Base-by-base conservation (phyloP, 2,797 vertebrate species). In the Mareca penelope region DNA sequence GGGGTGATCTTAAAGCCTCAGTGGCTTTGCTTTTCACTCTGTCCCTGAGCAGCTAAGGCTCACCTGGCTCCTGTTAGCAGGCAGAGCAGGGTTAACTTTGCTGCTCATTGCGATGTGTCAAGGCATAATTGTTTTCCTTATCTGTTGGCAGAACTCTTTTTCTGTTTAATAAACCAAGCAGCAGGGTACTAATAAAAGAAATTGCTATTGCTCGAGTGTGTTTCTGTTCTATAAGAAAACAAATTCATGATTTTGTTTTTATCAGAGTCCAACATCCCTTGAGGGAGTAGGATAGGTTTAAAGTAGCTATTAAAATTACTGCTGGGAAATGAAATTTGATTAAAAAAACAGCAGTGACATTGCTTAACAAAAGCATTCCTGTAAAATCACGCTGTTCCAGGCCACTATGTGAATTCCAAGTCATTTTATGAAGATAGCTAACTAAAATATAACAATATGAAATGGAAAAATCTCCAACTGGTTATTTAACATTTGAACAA, bases 281-380 rank as follows among this genome's bases (percentile, higher is more conserved):
- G 37, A 88, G 80, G 63, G 39, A 73, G 23, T 52, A 44, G 60
- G 50, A 18, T 75, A 50, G 40, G 31, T 63, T 89, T 94, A 56
- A 92, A 91, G 50, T n/a, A 60, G 65, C 65, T 84, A 55, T 96
- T 91, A 86, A 96, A 94, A 80, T 89, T 88, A 92, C 78, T 80
- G 73, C 50, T 67, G 40, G 35, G 75, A 85, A 93, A 82, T 53
- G 33, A 90, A 88, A 84, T 91, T 84, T 95, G 91, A 89, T 94
- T 82, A 19, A 70, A 91, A 95, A 95, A 76, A 11, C 53, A 67
- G 71, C 63, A 77, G 53, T 40, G 39, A 29, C 24, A 5, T 48
- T 72, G 72, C 59, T 91, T 92, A 77, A 44, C n/a, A 39, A 44
- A 68, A 82, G 15, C 33, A 11, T 83, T 80, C 31, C 15, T 63